Base-by-base conservation (phyloP, 1,140 invertebrate species). In the Lasioglossum baleicum region DNA sequence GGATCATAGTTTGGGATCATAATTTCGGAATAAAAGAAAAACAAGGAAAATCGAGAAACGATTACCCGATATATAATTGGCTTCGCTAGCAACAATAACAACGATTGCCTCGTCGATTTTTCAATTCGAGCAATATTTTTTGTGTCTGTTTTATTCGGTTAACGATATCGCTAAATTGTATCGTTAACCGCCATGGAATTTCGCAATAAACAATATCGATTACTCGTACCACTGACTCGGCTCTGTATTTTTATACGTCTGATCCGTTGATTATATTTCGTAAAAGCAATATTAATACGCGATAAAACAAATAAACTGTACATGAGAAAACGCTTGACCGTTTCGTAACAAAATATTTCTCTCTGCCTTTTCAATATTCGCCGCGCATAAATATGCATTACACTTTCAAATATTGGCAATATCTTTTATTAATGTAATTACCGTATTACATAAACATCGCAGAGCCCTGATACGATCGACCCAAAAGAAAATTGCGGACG, bases 401-500 rank as follows among this genome's bases (percentile, higher is more conserved):
- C 35, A 4, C 35, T 35, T 35, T 35, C 5, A 15, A 53, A 20
- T 53, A 53, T 15, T 53, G 51, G 51, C 6, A 7, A 17, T 15
- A 20, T 17, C 17, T 15, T 17, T 53, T 15, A 53, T 7, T 6
- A 53, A 53, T 20, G 13, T 58, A 58, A 58, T 58, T 58, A 58
- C 7, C 51, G n/a, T 56, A 20, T 58, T 20, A n/a, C 56, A n/a
- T 58, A 20, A 78, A 75, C 40, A 75, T 85, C 58, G n/a, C 75
- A 88, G 84, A 51, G 70, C 61, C 61, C 63, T 86, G 10, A 60
- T 75, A 60, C 77, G 72, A 79, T 87, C 76, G 64, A 74, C 79
- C 26, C 67, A 77, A 60, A 79, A 68, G 63, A 84, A 87, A 82
- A 80, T 83, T 75, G 79, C 72, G 5, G 73, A 87, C 64, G 53